Percentiles rank a stretch among this genome's conserved stretches.
These are phyloP conservation scores for Trochalopteron elliotii DNA, from an alignment of 2,113 vertebrate genomes.

Conservation along the genomic window DNA sequence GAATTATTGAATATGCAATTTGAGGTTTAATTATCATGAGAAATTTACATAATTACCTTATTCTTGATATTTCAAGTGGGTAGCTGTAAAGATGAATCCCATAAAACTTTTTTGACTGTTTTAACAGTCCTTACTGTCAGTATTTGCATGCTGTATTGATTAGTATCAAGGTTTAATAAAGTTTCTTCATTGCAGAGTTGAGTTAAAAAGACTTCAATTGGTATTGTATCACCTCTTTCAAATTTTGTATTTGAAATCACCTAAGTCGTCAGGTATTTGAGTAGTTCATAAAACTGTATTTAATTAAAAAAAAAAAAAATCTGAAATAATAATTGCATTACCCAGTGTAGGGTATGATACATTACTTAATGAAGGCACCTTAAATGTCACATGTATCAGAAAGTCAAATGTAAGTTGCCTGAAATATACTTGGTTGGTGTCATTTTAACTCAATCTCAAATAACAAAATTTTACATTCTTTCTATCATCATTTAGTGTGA, in stretches of 20 bases:
- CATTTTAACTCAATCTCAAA: background rate
- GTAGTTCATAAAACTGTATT: background rate
- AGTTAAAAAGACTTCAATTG: background rate
- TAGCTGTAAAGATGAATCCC: background rate
- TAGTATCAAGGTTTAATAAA: background rate
- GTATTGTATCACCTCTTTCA: background rate
- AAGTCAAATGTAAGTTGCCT: background rate
- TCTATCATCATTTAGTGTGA: background rate
- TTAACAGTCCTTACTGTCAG: background rate
- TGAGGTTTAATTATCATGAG: background rate
- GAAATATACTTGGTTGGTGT: background rate
- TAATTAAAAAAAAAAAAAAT: background rate
- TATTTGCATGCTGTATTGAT: background rate
- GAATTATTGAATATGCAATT: background rate
- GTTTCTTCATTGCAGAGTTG: background rate
- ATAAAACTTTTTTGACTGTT: background rate
- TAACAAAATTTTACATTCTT: background rate
- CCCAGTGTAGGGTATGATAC: accelerated
- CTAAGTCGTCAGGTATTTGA: background rate
- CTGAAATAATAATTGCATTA: background rate
- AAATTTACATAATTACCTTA: background rate
- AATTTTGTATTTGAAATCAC: background rate
- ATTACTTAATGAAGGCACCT: background rate
- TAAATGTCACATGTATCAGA: background rate
- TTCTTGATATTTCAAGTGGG: background rate